phyloP scores from a whole-genome alignment of 2,113 vertebrate genomes.

The Dipodomys spectabilis region DNA sequence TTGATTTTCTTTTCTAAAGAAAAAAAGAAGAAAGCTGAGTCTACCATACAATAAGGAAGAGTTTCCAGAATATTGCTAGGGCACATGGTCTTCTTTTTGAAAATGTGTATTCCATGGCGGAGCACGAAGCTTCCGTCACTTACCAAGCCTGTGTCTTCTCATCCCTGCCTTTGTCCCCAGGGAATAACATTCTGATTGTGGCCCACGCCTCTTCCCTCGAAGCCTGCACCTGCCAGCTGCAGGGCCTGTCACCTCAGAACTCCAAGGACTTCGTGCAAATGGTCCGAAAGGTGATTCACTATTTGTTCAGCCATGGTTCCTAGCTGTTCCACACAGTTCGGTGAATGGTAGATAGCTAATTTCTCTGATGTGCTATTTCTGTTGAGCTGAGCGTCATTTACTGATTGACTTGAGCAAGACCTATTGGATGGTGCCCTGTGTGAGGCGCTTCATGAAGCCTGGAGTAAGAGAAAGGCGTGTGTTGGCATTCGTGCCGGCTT shows the following conservation, averaged over 20 bases:
- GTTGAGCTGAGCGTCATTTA: not conserved
- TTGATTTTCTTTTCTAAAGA: not conserved
- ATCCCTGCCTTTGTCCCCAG: conserved; percentile 81
- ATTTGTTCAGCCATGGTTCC: not conserved
- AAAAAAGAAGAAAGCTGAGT: not conserved
- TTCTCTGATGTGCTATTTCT: not conserved
- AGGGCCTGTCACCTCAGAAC: conserved; percentile 96
- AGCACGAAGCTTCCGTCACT: not conserved
- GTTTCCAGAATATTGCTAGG: conserved; percentile 1
- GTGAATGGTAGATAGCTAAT: not conserved
- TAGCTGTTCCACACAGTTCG: not conserved
- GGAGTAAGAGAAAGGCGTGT: not conserved
- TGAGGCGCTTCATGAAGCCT: not conserved
- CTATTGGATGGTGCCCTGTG: not conserved
- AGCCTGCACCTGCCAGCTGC: conserved; percentile 98
- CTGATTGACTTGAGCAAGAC: not conserved
- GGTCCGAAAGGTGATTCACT: conserved; percentile 94
- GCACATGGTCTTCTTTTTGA: not conserved
- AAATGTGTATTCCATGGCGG: not conserved
- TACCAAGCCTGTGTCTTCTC: not conserved
- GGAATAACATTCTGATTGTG: conserved; percentile 97
- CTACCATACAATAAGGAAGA: conserved; percentile 14
- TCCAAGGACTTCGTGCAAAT: conserved; percentile 99
- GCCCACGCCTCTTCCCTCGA: conserved; percentile 98
- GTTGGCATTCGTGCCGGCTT: not conserved